Evolutionary conservation across 2,113 vertebrate genomes (phyloP), one percentile per base, ranked within the genome.

Genomic region (Riparia riparia): DNA sequence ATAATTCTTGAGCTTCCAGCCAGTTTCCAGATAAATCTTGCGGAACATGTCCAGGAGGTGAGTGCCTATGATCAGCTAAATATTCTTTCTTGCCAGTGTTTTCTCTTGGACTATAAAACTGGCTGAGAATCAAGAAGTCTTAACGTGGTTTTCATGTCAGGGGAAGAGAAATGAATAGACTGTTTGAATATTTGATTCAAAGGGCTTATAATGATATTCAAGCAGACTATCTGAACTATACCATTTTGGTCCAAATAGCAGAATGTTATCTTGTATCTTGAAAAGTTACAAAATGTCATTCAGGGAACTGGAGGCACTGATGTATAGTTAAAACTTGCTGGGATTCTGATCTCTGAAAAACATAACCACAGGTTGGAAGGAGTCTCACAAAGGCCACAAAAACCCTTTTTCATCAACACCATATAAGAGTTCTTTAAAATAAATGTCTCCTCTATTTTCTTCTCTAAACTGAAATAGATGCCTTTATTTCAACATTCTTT

Each of bases 1-100:
- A 80, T 90, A 7, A 92, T 49, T 94, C 53, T 87, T 68, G 65
- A 93, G 60, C 57, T 89, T 45, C 63, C 65, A 68, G 78, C 42
- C 60, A 41, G 17, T 80, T 95, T 93, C 61, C 73, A 85, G 66
- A 81, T 51, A 91, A 92, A 80, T 85, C 42, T 82, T 32, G 54
- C 84, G 85, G 78, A 96, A 87, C 37, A 8, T 60, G 65, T 64
- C 45, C 44, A 87, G 58, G 79, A 92, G 77, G 15, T 54, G 50
- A 86, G 53, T 65, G 73, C 39, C 58, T 91, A 13, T n/a, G 69
- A 88, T 81, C 47, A 84, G 37, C 31, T 51, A 83, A 85, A 80
- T 86, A 60, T 44, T 82, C 44, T 58, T 50, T 29, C 18, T 77
- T 88, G 58, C 28, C 56, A 83, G 54, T 51, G 12, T 89, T 96